Conservation (phyloP, 2,113 vertebrate genomes). For the Podarcis raffonei region DNA sequence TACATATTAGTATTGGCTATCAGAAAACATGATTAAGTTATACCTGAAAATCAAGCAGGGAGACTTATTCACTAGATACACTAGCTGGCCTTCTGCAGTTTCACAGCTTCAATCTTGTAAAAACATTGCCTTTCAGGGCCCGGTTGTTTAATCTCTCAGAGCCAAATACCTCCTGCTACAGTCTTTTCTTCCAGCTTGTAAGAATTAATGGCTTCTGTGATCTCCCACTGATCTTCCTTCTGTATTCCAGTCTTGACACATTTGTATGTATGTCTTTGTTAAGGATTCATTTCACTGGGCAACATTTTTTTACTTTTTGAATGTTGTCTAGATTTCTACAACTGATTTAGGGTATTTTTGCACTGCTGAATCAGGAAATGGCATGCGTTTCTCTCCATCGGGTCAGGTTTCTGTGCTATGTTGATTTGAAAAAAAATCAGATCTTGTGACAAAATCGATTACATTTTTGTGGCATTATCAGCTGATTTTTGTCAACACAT, state of each 20-base stretch:
- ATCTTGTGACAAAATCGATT: too few species aligned
- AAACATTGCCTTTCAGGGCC: background rate
- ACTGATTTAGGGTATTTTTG: too few species aligned
- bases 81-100: background rate
- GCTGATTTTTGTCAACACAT: too few species aligned
- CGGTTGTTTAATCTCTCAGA: background rate
- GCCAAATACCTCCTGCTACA: constrained; percentile 6
- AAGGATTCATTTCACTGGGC: background rate
- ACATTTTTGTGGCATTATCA: too few species aligned
- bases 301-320: too few species aligned
- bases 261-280: constrained; percentile 15
- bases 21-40: constrained; percentile 2
- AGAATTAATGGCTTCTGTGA: constrained; percentile 1
- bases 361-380: too few species aligned
- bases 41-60: constrained; percentile 9
- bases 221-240: constrained; percentile 20
- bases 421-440: too few species aligned
- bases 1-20: background rate
- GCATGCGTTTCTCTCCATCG: too few species aligned
- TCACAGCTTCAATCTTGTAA: background rate
- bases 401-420: too few species aligned
- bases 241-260: background rate
- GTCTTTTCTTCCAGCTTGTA: constrained; percentile 20
- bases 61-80: background rate
- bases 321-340: too few species aligned